Evolutionary conservation across 2,113 vertebrate species (phyloP).

Genomic region (Tachycineta bicolor): DNA sequence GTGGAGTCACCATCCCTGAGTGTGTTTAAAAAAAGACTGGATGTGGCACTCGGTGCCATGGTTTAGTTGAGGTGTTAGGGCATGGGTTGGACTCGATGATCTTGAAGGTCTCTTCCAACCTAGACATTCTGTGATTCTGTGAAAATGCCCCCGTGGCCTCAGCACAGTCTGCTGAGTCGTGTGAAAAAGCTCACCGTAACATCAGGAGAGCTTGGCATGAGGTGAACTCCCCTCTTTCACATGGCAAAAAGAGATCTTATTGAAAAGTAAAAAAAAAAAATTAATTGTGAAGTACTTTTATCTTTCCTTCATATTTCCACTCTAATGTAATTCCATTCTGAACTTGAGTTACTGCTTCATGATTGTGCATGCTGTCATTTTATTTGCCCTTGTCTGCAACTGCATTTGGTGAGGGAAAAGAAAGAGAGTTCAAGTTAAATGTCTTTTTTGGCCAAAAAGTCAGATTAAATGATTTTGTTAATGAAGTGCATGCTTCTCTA

Average conservation of each 20-base stretch:
- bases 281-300: neutral
- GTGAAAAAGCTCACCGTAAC: neutral
- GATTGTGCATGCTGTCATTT: neutral
- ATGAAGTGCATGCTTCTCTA: neutral
- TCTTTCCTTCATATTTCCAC: neutral
- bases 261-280: neutral
- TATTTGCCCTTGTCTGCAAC: neutral
- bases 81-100: too few species aligned
- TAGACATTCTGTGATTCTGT: too few species aligned
- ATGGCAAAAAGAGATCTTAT: neutral
- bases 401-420: neutral
- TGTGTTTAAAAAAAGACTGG: too few species aligned
- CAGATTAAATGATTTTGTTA: conserved; percentile 3
- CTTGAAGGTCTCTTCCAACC: too few species aligned
- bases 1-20: too few species aligned
- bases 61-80: too few species aligned
- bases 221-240: neutral
- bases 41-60: too few species aligned
- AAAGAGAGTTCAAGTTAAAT: neutral
- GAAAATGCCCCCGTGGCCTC: neutral
- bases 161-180: neutral
- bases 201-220: neutral
- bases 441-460: neutral
- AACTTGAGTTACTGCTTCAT: neutral
- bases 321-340: neutral